Evolutionary conservation across 2,797 vertebrate genomes (phyloP).

Genomic region (Mergus octosetaceus): DNA sequence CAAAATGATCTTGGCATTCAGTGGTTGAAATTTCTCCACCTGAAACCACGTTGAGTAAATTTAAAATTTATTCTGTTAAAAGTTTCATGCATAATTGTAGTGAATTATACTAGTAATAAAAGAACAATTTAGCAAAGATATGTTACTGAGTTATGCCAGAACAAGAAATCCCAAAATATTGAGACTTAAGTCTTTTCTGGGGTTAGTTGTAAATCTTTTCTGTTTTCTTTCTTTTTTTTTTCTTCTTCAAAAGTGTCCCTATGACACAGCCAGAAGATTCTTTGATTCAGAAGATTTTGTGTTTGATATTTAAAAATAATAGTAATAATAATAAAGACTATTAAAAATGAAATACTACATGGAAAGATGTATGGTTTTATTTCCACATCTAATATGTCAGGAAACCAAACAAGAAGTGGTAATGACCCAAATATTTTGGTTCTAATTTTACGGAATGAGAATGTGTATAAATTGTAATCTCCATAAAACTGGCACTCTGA

Average conservation of each 20-base stretch:
- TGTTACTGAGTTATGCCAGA: not conserved
- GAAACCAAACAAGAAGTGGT: not conserved
- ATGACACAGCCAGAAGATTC: not conserved
- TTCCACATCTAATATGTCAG: not conserved
- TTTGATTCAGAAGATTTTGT: not conserved
- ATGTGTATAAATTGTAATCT: not conserved
- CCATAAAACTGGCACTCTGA: not conserved
- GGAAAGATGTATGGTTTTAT: not conserved
- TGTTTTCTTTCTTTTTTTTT: not conserved
- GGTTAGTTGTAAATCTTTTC: not conserved
- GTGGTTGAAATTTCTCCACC: not conserved
- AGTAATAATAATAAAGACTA: not conserved
- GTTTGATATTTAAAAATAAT: not conserved
- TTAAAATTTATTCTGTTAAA: not conserved
- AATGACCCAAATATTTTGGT: not conserved
- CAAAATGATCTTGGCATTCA: not conserved
- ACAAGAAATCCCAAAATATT: not conserved
- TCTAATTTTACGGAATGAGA: not conserved
- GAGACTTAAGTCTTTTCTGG: not conserved
- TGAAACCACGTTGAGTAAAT: fast-evolving
- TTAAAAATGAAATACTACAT: not conserved
- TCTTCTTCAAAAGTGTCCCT: not conserved
- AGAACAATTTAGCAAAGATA: not conserved
- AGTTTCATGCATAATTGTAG: not conserved
- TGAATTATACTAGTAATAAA: not conserved